Conservation (phyloP, 2,113 vertebrate genomes). For the Casuarius casuarius region DNA sequence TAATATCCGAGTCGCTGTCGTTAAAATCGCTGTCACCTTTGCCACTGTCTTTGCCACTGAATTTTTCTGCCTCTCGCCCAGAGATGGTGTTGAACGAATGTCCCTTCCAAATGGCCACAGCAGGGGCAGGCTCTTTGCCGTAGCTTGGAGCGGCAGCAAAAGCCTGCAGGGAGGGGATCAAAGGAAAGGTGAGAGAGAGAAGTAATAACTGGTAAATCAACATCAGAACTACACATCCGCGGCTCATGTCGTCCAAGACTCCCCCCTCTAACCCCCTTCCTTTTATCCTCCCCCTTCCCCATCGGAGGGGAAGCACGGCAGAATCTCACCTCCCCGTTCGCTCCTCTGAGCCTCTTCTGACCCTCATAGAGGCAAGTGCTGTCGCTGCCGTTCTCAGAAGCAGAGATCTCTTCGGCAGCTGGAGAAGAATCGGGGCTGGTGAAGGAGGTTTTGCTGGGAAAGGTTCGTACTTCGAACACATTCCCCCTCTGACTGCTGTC, state of each 20-base stretch:
- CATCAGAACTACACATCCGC: not conserved
- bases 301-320: not conserved
- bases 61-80: slow-evolving; percentile 89
- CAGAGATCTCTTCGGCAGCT: slow-evolving; percentile 74
- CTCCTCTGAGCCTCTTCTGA: slow-evolving; percentile 84
- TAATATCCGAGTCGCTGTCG: slow-evolving; percentile 96
- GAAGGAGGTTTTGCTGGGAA: slow-evolving; percentile 84
- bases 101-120: slow-evolving; percentile 94
- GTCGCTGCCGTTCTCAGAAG: slow-evolving; percentile 78
- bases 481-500: slow-evolving; percentile 83
- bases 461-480: slow-evolving; percentile 87
- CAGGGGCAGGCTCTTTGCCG: slow-evolving; percentile 85
- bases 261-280: not conserved
- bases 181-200: not conserved
- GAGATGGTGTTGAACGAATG: slow-evolving; percentile 95
- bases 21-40: slow-evolving; percentile 99
- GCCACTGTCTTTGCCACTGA: slow-evolving; percentile 98
- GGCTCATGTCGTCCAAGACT: not conserved
- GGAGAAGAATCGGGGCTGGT: slow-evolving; percentile 77
- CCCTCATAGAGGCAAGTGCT: slow-evolving; percentile 84
- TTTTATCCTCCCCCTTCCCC: too few species aligned
- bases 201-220: not conserved
- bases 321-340: slow-evolving; percentile 86
- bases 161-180: slow-evolving; percentile 72
- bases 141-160: slow-evolving; percentile 87